Conservation (phyloP, 1,140 invertebrate genomes). For the Spodoptera frugiperda region DNA sequence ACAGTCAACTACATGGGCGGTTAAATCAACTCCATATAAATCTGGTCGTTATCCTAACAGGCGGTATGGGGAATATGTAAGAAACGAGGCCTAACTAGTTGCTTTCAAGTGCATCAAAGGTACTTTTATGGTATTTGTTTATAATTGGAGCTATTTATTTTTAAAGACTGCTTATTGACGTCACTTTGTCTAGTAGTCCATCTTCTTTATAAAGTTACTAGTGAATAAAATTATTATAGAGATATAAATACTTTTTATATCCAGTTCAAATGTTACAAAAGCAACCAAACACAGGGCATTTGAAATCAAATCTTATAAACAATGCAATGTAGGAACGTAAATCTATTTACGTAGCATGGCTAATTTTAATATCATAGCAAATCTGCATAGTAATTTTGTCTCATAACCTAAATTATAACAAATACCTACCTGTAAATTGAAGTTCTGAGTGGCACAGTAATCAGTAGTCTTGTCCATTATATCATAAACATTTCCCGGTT, state of each 20-base stretch:
- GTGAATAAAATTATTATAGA: no score
- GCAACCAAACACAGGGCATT: no score
- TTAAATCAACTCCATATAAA: constrained; percentile 45
- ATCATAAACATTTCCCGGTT: not conserved
- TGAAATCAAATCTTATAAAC: no score
- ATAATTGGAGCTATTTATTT: constrained; percentile 6
- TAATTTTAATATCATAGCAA: no score
- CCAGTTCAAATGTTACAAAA: no score
- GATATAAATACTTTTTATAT: no score
- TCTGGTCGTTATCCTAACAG: constrained; percentile 54
- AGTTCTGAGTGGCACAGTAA: not conserved
- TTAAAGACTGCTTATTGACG: not conserved
- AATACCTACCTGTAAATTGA: not conserved
- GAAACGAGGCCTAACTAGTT: constrained; percentile 35
- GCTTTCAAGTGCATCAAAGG: not conserved
- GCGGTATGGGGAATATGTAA: constrained; percentile 46
- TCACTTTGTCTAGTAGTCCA: no score
- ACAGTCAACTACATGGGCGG: constrained; percentile 46
- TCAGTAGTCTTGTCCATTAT: no score
- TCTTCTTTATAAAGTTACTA: no score
- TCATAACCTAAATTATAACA: not conserved
- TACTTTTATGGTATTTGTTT: constrained; percentile 1
- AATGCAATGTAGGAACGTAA: no score
- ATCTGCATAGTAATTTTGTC: not conserved
- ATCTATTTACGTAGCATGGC: no score